These are phyloP conservation scores for Hipposideros larvatus DNA, from an alignment of 2,797 vertebrate species.

Conservation along the genomic window DNA sequence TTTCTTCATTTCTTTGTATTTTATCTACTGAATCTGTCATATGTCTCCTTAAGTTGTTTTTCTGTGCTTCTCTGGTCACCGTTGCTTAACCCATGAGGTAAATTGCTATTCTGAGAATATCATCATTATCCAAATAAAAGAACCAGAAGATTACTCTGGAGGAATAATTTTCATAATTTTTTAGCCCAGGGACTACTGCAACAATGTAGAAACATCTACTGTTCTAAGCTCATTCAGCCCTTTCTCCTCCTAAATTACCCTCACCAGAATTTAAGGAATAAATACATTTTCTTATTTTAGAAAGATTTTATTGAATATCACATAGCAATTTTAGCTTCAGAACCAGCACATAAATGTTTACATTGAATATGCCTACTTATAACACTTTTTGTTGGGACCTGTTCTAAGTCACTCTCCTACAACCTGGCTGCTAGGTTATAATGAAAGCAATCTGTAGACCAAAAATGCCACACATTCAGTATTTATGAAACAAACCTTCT, in stretches of 20 bases:
- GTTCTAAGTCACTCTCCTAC: background rate
- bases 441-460: background rate
- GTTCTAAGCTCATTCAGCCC: background rate
- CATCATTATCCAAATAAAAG: background rate
- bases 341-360: background rate
- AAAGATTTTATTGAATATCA: background rate
- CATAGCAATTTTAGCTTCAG: conserved; percentile 7
- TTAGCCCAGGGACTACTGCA: background rate
- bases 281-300: background rate
- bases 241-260: background rate
- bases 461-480: background rate
- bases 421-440: background rate
- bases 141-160: background rate
- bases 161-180: background rate
- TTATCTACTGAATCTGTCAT: background rate
- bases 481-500: background rate
- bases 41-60: background rate
- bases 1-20: background rate
- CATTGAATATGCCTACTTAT: background rate
- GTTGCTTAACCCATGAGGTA: background rate
- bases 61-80: background rate
- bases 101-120: background rate
- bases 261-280: background rate
- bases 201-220: background rate
- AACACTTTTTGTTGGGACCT: background rate